Evolutionary conservation across 2,888 invertebrate genomes (phyloP).

Genomic region (Chrysolina americana): DNA sequence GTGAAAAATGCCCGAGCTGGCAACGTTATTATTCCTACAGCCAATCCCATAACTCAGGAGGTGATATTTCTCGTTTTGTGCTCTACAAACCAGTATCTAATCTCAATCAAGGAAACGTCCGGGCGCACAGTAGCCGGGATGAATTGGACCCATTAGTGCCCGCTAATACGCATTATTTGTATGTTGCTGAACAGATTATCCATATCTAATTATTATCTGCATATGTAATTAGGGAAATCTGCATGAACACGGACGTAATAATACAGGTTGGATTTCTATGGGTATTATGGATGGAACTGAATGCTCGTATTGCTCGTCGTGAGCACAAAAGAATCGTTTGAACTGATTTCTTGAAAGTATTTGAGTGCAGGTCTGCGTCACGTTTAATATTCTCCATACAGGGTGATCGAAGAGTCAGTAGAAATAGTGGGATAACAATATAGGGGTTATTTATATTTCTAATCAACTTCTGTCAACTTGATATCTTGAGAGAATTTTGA

Average conservation of each 20-base stretch:
- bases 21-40: conserved; percentile 8
- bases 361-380: not conserved
- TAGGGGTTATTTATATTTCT: too few species aligned
- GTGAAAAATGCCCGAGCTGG: conserved; percentile 4
- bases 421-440: too few species aligned
- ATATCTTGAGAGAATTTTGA: too few species aligned
- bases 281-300: conserved; percentile 12
- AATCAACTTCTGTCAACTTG: too few species aligned
- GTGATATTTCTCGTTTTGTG: conserved; percentile 11
- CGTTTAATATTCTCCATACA: not conserved
- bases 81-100: conserved; percentile 28
- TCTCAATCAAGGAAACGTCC: conserved; percentile 25
- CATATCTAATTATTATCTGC: conserved; percentile 37
- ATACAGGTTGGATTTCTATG: conserved; percentile 15
- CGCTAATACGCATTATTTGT: conserved; percentile 29
- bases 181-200: conserved; percentile 28
- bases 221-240: conserved; percentile 31
- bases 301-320: conserved; percentile 10
- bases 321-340: conserved; percentile 10
- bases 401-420: not conserved
- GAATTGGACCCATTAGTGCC: conserved; percentile 32
- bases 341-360: conserved; percentile 10
- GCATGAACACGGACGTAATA: conserved; percentile 12
- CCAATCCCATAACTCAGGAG: conserved; percentile 19
- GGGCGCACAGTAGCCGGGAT: conserved; percentile 31